These are phyloP conservation scores for Oxyruncus cristatus DNA, from an alignment of 2,113 vertebrate genomes.

Conservation along the genomic window DNA sequence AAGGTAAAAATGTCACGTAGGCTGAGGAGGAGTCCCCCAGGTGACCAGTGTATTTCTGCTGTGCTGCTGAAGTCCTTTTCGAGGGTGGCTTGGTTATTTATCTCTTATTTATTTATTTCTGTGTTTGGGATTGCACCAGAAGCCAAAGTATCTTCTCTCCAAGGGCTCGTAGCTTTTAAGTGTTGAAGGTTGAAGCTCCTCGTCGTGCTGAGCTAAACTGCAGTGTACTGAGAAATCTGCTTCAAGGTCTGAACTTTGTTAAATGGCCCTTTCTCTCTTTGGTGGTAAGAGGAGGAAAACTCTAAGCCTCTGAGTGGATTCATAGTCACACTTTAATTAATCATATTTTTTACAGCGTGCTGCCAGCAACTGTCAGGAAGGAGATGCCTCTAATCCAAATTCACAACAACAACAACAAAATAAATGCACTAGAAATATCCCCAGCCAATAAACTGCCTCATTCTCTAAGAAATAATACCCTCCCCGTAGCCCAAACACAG, in stretches of 20 bases:
- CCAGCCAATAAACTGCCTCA: neutral
- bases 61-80: neutral
- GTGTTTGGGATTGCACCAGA: neutral
- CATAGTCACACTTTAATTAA: slow-evolving; percentile 54
- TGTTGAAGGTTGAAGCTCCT: neutral
- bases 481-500: neutral
- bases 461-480: neutral
- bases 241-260: neutral
- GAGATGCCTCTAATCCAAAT: slow-evolving; percentile 38
- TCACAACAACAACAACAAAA: slow-evolving; percentile 18
- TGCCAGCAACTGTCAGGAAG: slow-evolving; percentile 25
- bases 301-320: slow-evolving; percentile 28
- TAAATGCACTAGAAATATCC: neutral
- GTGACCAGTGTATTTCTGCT: neutral
- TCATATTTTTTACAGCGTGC: slow-evolving; percentile 22
- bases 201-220: neutral
- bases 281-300: neutral
- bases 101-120: slow-evolving; percentile 18
- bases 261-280: neutral
- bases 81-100: neutral
- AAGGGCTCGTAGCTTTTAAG: neutral
- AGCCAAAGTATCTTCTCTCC: neutral
- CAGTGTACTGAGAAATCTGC: neutral
- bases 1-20: neutral
- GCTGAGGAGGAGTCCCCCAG: neutral